These are phyloP conservation scores for Zoroaster sp. DNA, from an alignment of 53 echinoderm and acorn worm genomes.

Conservation along the genomic window DNA sequence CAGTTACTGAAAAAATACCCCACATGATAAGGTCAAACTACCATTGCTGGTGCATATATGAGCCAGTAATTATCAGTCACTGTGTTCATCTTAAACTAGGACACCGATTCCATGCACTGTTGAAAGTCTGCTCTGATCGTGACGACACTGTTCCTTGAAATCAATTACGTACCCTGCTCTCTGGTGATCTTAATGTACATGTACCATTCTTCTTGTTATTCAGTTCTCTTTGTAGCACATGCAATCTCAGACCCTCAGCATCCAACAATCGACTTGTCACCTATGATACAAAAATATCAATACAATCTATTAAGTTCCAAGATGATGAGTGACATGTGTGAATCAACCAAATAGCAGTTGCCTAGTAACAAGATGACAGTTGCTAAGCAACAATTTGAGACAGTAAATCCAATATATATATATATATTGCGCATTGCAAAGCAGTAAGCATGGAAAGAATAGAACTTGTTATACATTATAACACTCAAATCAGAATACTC, in stretches of 20 bases:
- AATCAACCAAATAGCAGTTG: neutral
- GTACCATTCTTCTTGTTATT: constrained; percentile 36
- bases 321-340: neutral
- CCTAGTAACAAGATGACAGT: constrained; percentile 1
- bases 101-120: too few relatives aligned
- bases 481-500: too few relatives aligned
- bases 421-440: neutral
- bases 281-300: constrained; percentile 14
- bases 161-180: constrained; percentile 2
- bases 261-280: constrained; percentile 91
- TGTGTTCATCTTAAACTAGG: too few relatives aligned
- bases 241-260: constrained; percentile 77
- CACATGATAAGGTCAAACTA: neutral
- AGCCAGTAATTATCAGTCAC: too few relatives aligned
- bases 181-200: neutral
- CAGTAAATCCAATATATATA: neutral
- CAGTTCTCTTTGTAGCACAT: constrained; percentile 76
- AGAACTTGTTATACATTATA: too few relatives aligned
- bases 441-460: too few relatives aligned
- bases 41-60: too few relatives aligned
- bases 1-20: neutral
- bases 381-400: neutral
- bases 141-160: neutral
- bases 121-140: too few relatives aligned
- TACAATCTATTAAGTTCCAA: neutral